Evolutionary conservation across 2,113 vertebrate species (phyloP), one percentile per base, ranked within the genome.

Genomic region (Cavia porcellus): DNA sequence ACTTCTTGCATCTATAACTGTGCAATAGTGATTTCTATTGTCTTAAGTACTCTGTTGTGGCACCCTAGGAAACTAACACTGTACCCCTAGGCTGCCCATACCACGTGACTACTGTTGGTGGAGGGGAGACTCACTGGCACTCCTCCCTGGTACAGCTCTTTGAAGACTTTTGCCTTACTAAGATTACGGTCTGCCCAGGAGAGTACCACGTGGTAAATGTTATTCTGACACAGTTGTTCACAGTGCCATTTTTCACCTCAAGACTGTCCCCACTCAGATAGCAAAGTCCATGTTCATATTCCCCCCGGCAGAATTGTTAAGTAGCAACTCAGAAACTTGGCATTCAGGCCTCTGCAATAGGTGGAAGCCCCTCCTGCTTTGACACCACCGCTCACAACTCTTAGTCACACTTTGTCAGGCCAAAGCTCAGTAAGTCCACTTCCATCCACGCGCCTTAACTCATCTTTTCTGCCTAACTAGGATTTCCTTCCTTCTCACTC

Each of bases 321-420:
- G 47, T 20, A 32, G 22, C 45, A 57, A 83, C 83, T 79, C 93
- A 28, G 55, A 66, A 30, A 52, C 32, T 32, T 38, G 57, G 28
- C 28, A 38, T 88, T 68, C 20, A 30, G 6, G 62, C 72, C 14
- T 89, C 42, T 62, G 38, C 13, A 28, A 38, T n/a, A 66, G 17
- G 13, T 30, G 12, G 28, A 47, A 32, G 28, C 24, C 22, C 47
- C 25, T 30, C 38, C 57, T 61, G 6, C 57, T 79, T 20, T 35
- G 17, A 11, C 45, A 19, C 28, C 1, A 0, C 24, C 0, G 9
- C 13, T 35, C 57, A 22, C 24, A 20, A 2, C 57, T 82, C 85
- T 72, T 22, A 52, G 3, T 50, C 15, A 55, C 28, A 1, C 14
- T 32, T 64, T 28, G 4, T 88, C 10, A 0, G 7, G 52, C 45